Percentiles rank a stretch among this genome's conserved stretches.
Conservation (phyloP, 2,113 vertebrate species). For the Cynocephalus volans region DNA sequence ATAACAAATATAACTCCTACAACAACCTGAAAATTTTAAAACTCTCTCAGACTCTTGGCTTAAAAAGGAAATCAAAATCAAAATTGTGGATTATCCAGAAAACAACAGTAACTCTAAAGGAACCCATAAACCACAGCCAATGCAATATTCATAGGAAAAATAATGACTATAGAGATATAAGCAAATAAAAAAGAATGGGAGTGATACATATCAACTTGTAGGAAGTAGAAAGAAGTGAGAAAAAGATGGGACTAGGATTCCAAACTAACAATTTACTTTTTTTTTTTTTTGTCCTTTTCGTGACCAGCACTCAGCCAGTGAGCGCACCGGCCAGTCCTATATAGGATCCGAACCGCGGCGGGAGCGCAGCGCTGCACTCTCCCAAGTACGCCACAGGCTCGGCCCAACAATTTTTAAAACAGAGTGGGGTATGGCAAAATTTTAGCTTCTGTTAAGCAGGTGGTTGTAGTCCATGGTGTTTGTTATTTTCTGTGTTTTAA, state of each 20-base stretch:
- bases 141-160: background rate
- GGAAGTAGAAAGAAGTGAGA: background rate
- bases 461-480: background rate
- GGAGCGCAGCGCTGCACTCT: no score
- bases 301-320: no score
- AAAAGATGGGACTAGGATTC: background rate
- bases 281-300: no score
- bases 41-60: background rate
- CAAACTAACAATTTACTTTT: background rate
- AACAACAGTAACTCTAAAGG: background rate
- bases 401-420: no score
- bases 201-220: background rate
- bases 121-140: background rate
- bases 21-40: background rate
- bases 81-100: slow-evolving; percentile 1
- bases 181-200: background rate
- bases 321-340: no score
- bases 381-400: no score
- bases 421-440: background rate
- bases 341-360: no score
- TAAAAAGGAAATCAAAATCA: slow-evolving; percentile 47
- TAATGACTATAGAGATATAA: background rate
- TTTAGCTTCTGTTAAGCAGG: slow-evolving; percentile 19
- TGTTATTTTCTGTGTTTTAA: background rate
- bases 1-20: background rate